Evolutionary conservation across 92 coral and sea anemone genomes (phyloP).

Genomic region (Chrysogorgia sp.): DNA sequence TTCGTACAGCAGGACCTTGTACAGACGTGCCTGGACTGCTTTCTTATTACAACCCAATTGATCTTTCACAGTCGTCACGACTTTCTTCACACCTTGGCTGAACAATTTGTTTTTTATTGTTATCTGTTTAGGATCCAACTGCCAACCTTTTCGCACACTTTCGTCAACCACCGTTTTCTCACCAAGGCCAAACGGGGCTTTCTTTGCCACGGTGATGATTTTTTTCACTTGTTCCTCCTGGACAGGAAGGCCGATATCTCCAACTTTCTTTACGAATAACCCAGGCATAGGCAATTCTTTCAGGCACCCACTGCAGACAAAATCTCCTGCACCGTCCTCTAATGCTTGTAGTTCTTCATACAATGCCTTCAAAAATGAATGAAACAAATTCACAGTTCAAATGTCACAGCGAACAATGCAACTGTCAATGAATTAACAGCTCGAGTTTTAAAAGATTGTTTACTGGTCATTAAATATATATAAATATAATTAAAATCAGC

Average conservation of each 20-base stretch:
- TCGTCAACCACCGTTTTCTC: conserved; percentile 39
- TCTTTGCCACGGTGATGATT: conserved; percentile 16
- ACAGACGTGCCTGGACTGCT: conserved; percentile 17
- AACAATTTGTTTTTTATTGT: conserved; percentile 31
- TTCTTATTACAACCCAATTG: conserved; percentile 9
- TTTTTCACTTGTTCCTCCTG: conserved; percentile 17
- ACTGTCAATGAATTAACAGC: no score
- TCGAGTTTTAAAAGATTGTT: no score
- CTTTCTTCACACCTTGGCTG: conserved; percentile 32
- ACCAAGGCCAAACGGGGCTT: conserved; percentile 48
- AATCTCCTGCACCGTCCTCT: conserved; percentile 21
- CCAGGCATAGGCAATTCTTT: conserved; percentile 3
- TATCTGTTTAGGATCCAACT: conserved; percentile 42
- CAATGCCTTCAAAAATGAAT: conserved; percentile 9
- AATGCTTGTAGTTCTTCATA: neutral
- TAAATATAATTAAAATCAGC: no score
- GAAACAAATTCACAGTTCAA: no score
- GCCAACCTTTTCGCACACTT: conserved; percentile 41
- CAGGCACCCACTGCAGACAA: conserved; percentile 12
- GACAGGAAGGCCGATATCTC: conserved; percentile 7
- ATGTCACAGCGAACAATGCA: no score
- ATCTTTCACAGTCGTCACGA: conserved; percentile 26
- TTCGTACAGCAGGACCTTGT: conserved; percentile 48
- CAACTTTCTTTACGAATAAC: neutral
- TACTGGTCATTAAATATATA: no score